Evolutionary conservation across 23 tunicate genomes (phyloP), one percentile per base, ranked within the genome.

Genomic region (Trididemnum nubilum): DNA sequence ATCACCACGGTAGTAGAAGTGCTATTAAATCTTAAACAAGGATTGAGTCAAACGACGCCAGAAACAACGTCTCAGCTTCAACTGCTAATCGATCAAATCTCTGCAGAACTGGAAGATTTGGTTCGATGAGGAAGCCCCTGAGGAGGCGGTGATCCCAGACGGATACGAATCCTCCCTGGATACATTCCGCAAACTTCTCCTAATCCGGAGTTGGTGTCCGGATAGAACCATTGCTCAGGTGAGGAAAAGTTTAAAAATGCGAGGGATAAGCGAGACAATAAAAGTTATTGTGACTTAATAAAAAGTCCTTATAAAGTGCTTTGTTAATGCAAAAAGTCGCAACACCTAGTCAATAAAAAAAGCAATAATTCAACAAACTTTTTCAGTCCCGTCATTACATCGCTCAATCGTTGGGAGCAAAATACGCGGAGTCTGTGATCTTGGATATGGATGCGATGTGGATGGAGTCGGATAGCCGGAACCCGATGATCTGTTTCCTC

Each of bases 91-190:
- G 15, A 9, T 9, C 54, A 44, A 44, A 44, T 44, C 54, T 44
- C 15, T 44, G 54, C 76, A 90, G 90, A 90, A 82, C 29, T 90
- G 96, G 96, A 90, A 90, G 79, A 30, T 79, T 60, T 90, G 96
- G 96, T 90, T 90, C 65, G 96, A 90, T 51, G 89, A 86, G 36
- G 96, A 85, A 51, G 90, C 86, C 19, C 96, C 96, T 21, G 96
- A 90, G 44, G 96, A 90, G 73, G 78, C 96, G 27, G 79, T 86
- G 24, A 81, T 90, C 40, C 96, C 96, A 22, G 96, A 90, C 54
- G 96, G 96, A 29, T 90, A 90, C 83, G 57, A 85, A 37, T 66
- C 72, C 32, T 90, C 96, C 1, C 73, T 90, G 7, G 96, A 90
- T 51, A 82, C 89, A 9, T 90, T 90, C 80, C 34, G 90, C 29